Conservation (phyloP, 2,113 vertebrate species). For the Menura novaehollandiae region DNA sequence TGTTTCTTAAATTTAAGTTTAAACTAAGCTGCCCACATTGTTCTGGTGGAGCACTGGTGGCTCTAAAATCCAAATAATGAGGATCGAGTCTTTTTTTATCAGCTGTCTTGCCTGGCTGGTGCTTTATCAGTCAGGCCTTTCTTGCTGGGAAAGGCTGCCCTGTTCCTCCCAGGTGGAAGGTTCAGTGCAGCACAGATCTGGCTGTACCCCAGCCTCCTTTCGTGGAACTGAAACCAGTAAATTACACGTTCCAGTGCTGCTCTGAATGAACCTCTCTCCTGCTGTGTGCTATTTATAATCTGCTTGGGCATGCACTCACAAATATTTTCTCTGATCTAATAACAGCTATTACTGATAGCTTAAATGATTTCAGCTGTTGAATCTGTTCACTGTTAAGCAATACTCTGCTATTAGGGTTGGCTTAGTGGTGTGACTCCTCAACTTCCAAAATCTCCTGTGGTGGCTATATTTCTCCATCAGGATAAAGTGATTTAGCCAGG, state of each 20-base stretch:
- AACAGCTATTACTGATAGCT: background rate
- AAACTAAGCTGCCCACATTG: background rate
- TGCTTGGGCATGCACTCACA: background rate
- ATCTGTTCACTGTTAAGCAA: background rate
- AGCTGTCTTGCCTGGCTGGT: background rate
- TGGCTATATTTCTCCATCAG: background rate
- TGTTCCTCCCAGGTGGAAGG: background rate
- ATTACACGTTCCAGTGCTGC: rapidly evolving
- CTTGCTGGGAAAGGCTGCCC: no score
- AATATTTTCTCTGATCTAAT: background rate
- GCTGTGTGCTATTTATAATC: background rate
- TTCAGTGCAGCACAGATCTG: background rate
- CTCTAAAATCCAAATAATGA: background rate
- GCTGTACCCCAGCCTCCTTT: background rate
- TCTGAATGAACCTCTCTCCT: background rate
- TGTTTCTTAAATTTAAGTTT: background rate
- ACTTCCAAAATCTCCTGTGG: background rate
- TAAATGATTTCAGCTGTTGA: background rate
- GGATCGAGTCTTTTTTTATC: background rate
- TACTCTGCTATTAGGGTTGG: background rate
- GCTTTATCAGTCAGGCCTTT: background rate
- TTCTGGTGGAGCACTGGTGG: background rate
- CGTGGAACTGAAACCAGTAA: background rate
- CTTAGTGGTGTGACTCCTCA: background rate
- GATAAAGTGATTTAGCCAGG: background rate